phyloP scores from a whole-genome alignment of 2,797 vertebrate genomes.

The Ctenopoma multispine region DNA sequence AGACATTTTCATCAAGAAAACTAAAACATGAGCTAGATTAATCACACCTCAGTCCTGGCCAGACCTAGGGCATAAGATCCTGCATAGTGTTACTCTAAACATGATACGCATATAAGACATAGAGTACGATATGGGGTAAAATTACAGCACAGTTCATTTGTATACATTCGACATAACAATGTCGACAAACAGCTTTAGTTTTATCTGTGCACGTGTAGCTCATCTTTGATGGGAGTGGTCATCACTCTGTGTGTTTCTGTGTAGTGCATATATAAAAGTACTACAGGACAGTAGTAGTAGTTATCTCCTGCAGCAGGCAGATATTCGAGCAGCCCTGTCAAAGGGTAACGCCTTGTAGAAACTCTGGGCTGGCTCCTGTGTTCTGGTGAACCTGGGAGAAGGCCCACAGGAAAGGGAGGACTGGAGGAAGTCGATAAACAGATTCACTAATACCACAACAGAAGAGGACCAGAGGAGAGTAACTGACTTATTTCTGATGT shows the following conservation, averaged over 20 bases:
- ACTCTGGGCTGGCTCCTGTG: conserved; percentile 43
- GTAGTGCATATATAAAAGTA: conserved; percentile 49
- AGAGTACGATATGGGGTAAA: conserved; percentile 40
- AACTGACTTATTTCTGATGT: conserved; percentile 36
- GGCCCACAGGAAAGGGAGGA: conserved; percentile 48
- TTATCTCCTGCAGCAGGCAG: conserved; percentile 43
- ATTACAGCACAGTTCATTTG: conserved; percentile 33
- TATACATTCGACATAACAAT: conserved; percentile 25
- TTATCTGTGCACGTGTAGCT: conserved; percentile 29
- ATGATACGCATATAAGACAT: conserved; percentile 35
- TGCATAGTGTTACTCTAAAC: conserved; percentile 55
- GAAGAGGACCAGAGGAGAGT: conserved; percentile 52
- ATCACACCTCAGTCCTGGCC: conserved; percentile 23
- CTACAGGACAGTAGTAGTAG: conserved; percentile 34
- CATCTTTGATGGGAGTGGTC: conserved; percentile 10
- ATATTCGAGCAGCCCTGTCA: conserved; percentile 40
- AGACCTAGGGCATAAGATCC: conserved; percentile 32
- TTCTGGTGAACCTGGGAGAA: conserved; percentile 42
- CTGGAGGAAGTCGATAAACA: conserved; percentile 46
- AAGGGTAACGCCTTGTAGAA: conserved; percentile 38
- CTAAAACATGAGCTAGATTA: not conserved
- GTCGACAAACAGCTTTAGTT: conserved; percentile 29
- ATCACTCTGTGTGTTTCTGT: conserved; percentile 33
- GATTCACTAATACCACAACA: conserved; percentile 61
- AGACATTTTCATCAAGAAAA: conserved; percentile 30